Conservation (phyloP, 2,888 invertebrate genomes). For the Callyntrura sp. region DNA sequence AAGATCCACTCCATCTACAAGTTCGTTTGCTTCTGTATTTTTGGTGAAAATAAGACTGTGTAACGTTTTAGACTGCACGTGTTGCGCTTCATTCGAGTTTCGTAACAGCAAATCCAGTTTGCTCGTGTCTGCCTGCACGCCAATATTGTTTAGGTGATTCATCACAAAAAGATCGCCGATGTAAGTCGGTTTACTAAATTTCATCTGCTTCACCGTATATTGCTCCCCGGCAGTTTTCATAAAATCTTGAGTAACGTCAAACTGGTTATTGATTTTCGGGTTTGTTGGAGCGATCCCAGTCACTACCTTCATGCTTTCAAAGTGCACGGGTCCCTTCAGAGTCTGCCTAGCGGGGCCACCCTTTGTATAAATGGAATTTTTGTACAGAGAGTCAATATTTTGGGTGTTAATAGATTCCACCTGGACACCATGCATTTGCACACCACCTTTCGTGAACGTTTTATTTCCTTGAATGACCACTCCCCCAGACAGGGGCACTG, state of each 20-base stretch:
- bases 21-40: conserved; percentile 44
- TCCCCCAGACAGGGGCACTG: conserved; percentile 60
- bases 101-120: conserved; percentile 64
- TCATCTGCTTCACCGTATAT: conserved; percentile 52
- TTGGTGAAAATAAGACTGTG: conserved; percentile 14
- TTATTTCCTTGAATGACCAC: conserved; percentile 13
- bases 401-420: conserved; percentile 36
- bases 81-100: conserved; percentile 41
- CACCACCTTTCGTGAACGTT: conserved; percentile 18
- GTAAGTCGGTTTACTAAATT: conserved; percentile 10
- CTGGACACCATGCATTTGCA: background rate
- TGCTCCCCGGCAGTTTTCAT: conserved; percentile 54
- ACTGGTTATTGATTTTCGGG: conserved; percentile 45
- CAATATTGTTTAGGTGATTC: conserved; percentile 64
- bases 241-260: conserved; percentile 55
- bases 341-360: conserved; percentile 36
- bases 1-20: conserved; percentile 65
- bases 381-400: conserved; percentile 63
- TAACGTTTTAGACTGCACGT: conserved; percentile 48
- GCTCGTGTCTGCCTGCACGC: conserved; percentile 1
- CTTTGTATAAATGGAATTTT: conserved; percentile 56
- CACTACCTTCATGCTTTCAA: conserved; percentile 28
- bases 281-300: background rate
- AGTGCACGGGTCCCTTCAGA: conserved; percentile 49
- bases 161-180: conserved; percentile 58